A percentile compares a stretch with the other conserved stretches of the same genome.
phyloP scores from a whole-genome alignment of 2,888 invertebrate species.

The Dynastes maya region DNA sequence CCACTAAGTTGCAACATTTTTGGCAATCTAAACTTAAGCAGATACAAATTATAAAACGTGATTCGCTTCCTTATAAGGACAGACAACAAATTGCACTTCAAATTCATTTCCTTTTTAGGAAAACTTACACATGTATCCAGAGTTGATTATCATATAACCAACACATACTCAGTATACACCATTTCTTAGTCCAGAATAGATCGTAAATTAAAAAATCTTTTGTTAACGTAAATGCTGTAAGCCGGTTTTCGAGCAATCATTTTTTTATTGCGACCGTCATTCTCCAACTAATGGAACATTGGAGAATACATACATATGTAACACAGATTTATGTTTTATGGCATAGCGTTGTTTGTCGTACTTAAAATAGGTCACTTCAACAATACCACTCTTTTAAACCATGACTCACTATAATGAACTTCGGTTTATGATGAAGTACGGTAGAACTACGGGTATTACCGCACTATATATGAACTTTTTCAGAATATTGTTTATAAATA shows the following conservation, averaged over 20 bases:
- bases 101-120: not conserved
- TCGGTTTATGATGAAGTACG: conserved; percentile 12
- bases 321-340: conserved; percentile 34
- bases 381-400: conserved; percentile 19
- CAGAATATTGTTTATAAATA: too few species aligned
- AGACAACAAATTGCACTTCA: too few species aligned
- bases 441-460: not conserved
- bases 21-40: too few species aligned
- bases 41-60: too few species aligned
- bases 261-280: conserved; percentile 13
- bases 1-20: too few species aligned
- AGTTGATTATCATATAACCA: not conserved
- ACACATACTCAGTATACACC: not conserved
- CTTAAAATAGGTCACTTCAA: conserved; percentile 30
- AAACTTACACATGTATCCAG: not conserved
- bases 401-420: conserved; percentile 26
- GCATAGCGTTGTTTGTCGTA: conserved; percentile 21
- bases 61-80: too few species aligned
- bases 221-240: not conserved
- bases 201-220: conserved; percentile 21
- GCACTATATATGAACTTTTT: not conserved
- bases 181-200: not conserved
- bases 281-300: conserved; percentile 21
- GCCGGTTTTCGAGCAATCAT: conserved; percentile 25
- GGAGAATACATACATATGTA: not conserved